Conservation (phyloP, 92 coral and sea anemone species). For the Chrysogorgia sp. region DNA sequence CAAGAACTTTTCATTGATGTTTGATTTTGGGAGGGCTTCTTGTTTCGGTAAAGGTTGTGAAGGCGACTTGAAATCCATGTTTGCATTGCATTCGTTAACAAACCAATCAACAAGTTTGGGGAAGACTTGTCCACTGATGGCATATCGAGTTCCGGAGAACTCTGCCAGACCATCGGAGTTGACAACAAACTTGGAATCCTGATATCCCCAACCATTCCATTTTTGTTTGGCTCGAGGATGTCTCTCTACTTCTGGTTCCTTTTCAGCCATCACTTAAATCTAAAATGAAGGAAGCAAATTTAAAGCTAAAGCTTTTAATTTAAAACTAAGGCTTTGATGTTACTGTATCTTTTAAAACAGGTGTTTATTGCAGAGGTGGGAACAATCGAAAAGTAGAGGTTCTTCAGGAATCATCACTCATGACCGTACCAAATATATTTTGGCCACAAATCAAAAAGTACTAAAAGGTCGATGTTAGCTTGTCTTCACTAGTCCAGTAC, state of each 20-base stretch:
- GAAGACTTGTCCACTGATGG: conserved; percentile 83
- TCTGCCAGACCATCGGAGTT: conserved; percentile 70
- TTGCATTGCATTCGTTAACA: conserved; percentile 78
- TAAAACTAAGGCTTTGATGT: no score
- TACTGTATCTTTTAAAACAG: no score
- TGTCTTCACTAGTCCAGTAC: no score
- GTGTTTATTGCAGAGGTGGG: no score
- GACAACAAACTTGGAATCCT: conserved; percentile 76
- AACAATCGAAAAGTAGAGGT: no score
- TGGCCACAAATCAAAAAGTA: no score
- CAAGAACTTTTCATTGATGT: conserved; percentile 74
- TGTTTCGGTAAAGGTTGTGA: conserved; percentile 86
- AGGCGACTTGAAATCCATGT: conserved; percentile 63
- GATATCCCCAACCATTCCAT: conserved; percentile 99
- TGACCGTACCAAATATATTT: no score
- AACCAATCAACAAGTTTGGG: conserved; percentile 94
- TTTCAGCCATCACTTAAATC: conserved; percentile 16
- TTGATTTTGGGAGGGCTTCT: conserved; percentile 73
- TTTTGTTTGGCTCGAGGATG: conserved; percentile 51
- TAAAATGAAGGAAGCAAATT: not conserved
- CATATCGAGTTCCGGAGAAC: conserved; percentile 83
- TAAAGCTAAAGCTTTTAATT: not conserved
- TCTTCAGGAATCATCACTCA: no score
- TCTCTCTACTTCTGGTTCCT: conserved; percentile 3
- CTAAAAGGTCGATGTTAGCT: no score